Percentiles rank a stretch among this genome's conserved stretches.
Evolutionary conservation across 2,888 invertebrate species (phyloP).

Genomic region (Leuctra nigra): DNA sequence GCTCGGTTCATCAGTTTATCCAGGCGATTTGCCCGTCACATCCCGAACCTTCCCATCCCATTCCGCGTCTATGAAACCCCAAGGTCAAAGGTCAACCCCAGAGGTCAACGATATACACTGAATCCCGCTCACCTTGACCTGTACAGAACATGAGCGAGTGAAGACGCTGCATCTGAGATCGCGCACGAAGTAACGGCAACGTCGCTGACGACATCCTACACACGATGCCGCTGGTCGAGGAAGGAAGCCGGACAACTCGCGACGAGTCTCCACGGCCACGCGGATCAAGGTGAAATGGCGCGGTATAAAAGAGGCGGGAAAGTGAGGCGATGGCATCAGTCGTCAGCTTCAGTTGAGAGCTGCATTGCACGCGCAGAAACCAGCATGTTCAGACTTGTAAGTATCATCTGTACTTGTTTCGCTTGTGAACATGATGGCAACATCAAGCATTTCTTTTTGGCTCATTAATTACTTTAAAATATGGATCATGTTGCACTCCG

Average conservation of each 20-base stretch:
- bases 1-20: too few species aligned
- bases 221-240: conserved; percentile 9
- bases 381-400: conserved; percentile 27
- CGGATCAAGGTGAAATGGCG: conserved; percentile 13
- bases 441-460: background rate
- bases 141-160: too few species aligned
- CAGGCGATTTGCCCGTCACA: too few species aligned
- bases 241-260: background rate
- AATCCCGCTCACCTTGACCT: too few species aligned
- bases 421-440: conserved; percentile 4
- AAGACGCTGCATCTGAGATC: too few species aligned
- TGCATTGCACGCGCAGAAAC: conserved; percentile 16
- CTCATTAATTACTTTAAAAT: too few species aligned
- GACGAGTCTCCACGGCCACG: conserved; percentile 18
- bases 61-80: too few species aligned
- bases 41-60: too few species aligned
- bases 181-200: background rate
- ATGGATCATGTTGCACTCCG: too few species aligned
- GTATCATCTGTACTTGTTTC: conserved; percentile 13
- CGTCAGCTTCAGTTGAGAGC: background rate
- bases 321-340: conserved; percentile 8
- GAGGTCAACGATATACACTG: too few species aligned
- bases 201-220: background rate
- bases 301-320: conserved; percentile 21
- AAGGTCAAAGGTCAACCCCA: too few species aligned